Evolutionary conservation across 2,113 vertebrate species (phyloP).

Genomic region (Motacilla alba): DNA sequence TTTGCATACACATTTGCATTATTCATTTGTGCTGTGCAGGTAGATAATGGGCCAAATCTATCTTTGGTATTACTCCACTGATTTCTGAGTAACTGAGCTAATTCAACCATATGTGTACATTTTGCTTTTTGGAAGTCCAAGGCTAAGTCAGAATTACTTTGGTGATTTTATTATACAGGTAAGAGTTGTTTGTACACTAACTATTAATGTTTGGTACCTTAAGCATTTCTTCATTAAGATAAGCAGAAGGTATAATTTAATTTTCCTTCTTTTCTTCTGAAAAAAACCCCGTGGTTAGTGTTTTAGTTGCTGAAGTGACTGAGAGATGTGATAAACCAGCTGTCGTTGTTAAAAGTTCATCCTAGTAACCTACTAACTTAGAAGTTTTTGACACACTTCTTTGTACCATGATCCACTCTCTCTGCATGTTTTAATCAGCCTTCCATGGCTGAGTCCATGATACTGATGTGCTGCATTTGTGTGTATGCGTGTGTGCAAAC

Average conservation of each 20-base stretch:
- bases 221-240: background rate
- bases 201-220: background rate
- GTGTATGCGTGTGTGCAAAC: background rate
- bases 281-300: rapidly evolving
- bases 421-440: background rate
- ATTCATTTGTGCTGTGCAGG: slow-evolving; percentile 51
- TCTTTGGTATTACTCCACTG: slow-evolving; percentile 24
- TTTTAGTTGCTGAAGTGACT: background rate
- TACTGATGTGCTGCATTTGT: background rate
- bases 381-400: background rate
- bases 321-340: background rate
- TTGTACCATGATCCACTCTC: background rate
- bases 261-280: background rate
- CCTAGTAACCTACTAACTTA: background rate
- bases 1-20: slow-evolving; percentile 56
- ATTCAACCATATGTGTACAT: background rate
- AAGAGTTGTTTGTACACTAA: background rate
- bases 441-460: background rate
- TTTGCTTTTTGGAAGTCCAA: slow-evolving; percentile 19
- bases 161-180: background rate
- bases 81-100: slow-evolving; percentile 16
- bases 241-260: background rate
- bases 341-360: background rate
- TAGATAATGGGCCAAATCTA: slow-evolving; percentile 40
- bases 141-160: background rate